These are phyloP conservation scores for Chlorodrepanis virens DNA, from an alignment of 2,113 vertebrate species.

Conservation along the genomic window DNA sequence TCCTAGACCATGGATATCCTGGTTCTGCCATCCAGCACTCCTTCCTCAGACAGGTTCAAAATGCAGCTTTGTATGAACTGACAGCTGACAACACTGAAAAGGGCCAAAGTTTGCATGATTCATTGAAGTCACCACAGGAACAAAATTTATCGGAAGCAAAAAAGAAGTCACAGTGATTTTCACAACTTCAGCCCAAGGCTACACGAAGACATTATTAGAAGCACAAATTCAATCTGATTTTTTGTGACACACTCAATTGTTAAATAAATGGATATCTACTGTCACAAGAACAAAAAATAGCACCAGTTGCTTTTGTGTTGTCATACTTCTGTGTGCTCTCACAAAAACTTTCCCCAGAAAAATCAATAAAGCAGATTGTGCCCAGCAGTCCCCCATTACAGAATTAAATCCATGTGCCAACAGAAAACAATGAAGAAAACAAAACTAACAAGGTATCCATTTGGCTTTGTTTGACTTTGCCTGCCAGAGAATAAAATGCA, in stretches of 20 bases:
- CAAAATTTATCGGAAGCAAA: not conserved
- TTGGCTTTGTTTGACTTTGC: conserved; percentile 82
- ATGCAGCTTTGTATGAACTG: not conserved
- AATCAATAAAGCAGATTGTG: conserved; percentile 87
- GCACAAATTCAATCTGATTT: conserved; percentile 49
- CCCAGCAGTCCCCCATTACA: conserved; percentile 79
- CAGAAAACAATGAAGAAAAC: conserved; percentile 78
- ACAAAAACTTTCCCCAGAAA: conserved; percentile 72
- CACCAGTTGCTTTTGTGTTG: conserved; percentile 66
- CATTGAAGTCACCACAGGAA: not conserved
- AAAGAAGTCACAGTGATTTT: not conserved
- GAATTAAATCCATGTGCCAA: conserved; percentile 87
- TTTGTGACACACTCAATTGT: conserved; percentile 48
- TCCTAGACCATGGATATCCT: not conserved
- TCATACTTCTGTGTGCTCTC: conserved; percentile 62
- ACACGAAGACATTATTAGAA: conserved; percentile 10
- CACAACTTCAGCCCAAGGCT: not conserved
- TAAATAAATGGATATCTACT: not conserved
- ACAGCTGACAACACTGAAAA: not conserved
- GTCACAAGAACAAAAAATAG: conserved; percentile 33
- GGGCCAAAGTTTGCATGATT: not conserved
- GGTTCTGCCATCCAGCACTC: not conserved
- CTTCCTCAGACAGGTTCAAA: not conserved
- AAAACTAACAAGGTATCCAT: conserved; percentile 81
- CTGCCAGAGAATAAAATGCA: conserved; percentile 66